A percentile compares a stretch with the other conserved stretches of the same genome.
phyloP scores from a whole-genome alignment of 2,797 vertebrate species.

The Dromococcyx pavoninus region DNA sequence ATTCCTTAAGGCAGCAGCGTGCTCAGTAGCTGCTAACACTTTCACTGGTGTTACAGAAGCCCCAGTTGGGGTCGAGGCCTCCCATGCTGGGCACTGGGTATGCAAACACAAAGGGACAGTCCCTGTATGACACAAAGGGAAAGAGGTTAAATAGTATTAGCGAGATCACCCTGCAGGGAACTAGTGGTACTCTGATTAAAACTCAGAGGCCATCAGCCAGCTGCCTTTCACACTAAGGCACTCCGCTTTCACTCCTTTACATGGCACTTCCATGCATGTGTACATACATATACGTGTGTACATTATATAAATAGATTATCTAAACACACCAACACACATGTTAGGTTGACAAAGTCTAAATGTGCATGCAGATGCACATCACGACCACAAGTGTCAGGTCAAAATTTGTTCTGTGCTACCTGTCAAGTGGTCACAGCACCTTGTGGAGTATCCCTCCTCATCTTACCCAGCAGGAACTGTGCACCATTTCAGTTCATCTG shows the following conservation, averaged over 20 bases:
- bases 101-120: not conserved
- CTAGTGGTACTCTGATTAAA: not conserved
- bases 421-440: not conserved
- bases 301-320: too few relatives aligned
- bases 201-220: not conserved
- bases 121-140: not conserved
- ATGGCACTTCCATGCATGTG: accelerated
- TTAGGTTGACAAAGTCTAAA: not conserved
- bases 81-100: not conserved
- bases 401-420: not conserved
- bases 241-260: not conserved
- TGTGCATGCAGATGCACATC: accelerated
- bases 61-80: not conserved
- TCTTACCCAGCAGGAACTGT: not conserved
- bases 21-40: not conserved
- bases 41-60: not conserved
- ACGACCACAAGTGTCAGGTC: accelerated
- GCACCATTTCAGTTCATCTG: not conserved
- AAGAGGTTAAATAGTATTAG: not conserved
- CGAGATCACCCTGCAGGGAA: not conserved
- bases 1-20: not conserved
- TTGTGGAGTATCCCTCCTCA: accelerated
- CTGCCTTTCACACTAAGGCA: not conserved
- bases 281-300: accelerated
- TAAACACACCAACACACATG: not conserved